Percentiles rank a stretch among this genome's conserved stretches.
phyloP scores from a whole-genome alignment of 2,888 invertebrate species.

The Aspidiotus destructor region DNA sequence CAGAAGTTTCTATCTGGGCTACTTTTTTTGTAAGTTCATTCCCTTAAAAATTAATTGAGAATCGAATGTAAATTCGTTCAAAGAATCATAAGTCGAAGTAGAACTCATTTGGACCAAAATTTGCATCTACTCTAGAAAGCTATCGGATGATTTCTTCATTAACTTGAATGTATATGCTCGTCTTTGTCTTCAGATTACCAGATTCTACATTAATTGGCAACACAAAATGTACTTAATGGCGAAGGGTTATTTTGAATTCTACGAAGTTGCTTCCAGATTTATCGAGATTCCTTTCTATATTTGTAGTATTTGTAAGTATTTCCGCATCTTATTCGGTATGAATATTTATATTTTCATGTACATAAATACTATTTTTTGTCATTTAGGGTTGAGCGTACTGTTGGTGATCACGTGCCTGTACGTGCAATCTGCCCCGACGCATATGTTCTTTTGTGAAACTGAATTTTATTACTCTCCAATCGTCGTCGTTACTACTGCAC shows the following conservation, averaged over 20 bases:
- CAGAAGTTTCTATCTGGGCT: conserved; percentile 18
- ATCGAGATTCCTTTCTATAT: conserved; percentile 27
- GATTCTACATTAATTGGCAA: conserved; percentile 21
- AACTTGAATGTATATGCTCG: too few species aligned
- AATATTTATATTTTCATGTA: not conserved
- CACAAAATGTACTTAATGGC: conserved; percentile 18
- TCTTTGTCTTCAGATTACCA: conserved; percentile 1
- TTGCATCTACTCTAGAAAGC: too few species aligned
- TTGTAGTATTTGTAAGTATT: conserved; percentile 21
- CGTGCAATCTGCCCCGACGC: not conserved
- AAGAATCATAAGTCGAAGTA: too few species aligned
- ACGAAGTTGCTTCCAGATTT: conserved; percentile 13
- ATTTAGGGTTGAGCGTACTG: conserved; percentile 16
- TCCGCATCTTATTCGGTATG: not conserved
- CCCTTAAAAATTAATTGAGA: not conserved
- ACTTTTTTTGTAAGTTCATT: conserved; percentile 24
- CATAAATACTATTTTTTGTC: not conserved
- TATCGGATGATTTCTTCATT: too few species aligned
- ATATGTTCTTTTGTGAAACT: conserved; percentile 12
- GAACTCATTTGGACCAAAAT: too few species aligned
- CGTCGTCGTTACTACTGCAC: conserved; percentile 8
- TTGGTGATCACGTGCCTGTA: conserved; percentile 16
- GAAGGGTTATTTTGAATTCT: conserved; percentile 25
- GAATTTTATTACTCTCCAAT: conserved; percentile 11
- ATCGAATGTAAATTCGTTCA: not conserved